A percentile compares a stretch with the other conserved stretches of the same genome.
Conservation (phyloP, 2,888 invertebrate species). For the Protonemura montana region DNA sequence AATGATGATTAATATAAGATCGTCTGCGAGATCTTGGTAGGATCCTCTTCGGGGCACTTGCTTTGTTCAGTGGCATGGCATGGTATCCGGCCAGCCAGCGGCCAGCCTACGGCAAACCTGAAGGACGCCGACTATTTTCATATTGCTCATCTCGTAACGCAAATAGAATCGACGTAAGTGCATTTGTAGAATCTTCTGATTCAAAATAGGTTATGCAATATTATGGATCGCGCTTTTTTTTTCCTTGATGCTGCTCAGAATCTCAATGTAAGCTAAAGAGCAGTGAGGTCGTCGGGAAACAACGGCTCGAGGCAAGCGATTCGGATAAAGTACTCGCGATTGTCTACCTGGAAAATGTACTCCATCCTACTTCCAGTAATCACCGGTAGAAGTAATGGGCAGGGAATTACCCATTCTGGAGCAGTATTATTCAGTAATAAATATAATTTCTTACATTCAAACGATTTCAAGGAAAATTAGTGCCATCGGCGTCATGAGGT, state of each 20-base stretch:
- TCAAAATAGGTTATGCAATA: not conserved
- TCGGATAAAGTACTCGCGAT: too few species aligned
- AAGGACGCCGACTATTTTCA: slow-evolving; percentile 15
- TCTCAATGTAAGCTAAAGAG: not conserved
- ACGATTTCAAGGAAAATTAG: not conserved
- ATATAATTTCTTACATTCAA: not conserved
- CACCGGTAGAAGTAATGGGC: not conserved
- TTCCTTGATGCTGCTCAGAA: not conserved
- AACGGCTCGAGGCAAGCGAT: too few species aligned
- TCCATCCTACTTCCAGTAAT: not conserved
- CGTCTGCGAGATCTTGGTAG: not conserved
- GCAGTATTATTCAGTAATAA: not conserved
- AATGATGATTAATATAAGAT: not conserved
- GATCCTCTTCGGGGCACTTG: not conserved
- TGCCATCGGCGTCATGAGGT: not conserved
- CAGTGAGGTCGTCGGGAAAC: too few species aligned
- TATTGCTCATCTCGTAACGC: slow-evolving; percentile 21
- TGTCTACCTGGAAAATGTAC: not conserved
- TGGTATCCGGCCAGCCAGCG: not conserved
- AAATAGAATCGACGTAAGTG: not conserved
- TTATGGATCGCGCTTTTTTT: not conserved
- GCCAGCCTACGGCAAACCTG: not conserved
- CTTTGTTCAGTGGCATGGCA: slow-evolving; percentile 14
- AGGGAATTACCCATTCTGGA: not conserved
- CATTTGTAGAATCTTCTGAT: not conserved